Base-by-base conservation (phyloP, 2,113 vertebrate species). In the Chrysochloris asiatica region DNA sequence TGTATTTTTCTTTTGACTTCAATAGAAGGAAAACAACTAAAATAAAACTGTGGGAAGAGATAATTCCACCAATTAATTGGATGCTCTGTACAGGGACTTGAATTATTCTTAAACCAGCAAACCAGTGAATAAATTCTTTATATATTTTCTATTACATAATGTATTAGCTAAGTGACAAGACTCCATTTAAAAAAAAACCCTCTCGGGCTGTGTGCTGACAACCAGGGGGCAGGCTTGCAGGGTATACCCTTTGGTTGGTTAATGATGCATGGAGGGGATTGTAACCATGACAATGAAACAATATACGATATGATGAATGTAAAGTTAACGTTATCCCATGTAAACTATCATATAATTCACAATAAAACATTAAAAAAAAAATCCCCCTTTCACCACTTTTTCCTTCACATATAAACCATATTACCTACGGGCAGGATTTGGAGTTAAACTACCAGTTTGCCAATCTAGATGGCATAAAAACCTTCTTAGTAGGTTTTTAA, bases 1-100 rank as follows among this genome's bases (percentile, higher is more conserved):
- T 78, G 16, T 93, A 3, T 28, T 89, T 89, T 77, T 92, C 89
- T 88, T 91, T 93, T 84, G n/a, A 69, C 21, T 86, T 93, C 45
- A 78, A 24, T 69, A 54, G 36, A 83, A 90, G 45, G 83, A 88
- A 93, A 87, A 59, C 48, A 93, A 92, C 88, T 95, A 92, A 97
- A 86, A 7, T 82, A 93, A 83, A 95, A 94, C 87, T 92, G 59
- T 73, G 93, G 86, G 80, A 94, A 86, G 91, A 96, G 87, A 81
- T 90, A 95, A 92, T 96, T 95, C 67, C 38, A 90, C 26, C 36
- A 90, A 67, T 63, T 95, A 93, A 95, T 93, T 95, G 93, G 96
- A 96, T 96, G 90, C 48, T 86, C 0, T 92, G 50, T 65, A 79
- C 76, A 92, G 48, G 50, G 61, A 88, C 76, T 75, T 95, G 91